Evolutionary conservation across 1,140 invertebrate species (phyloP).

Genomic region (Amphibalanus amphitrite): DNA sequence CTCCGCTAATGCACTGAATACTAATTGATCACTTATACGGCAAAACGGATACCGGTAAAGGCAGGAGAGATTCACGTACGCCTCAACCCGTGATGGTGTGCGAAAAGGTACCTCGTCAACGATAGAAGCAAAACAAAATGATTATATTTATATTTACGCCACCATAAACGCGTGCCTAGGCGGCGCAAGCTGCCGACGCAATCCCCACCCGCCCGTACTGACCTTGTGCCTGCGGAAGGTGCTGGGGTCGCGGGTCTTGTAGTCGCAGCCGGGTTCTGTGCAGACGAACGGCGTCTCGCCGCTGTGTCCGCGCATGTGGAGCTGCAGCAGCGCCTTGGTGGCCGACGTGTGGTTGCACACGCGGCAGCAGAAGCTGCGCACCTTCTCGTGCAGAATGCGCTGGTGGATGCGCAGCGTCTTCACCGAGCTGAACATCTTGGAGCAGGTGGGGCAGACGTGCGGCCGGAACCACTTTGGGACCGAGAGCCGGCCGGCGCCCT

Average conservation of each 20-base stretch:
- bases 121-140: no score
- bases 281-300: conserved; percentile 34
- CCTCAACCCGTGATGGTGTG: no score
- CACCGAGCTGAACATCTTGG: neutral
- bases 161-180: no score
- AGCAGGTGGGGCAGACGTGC: neutral
- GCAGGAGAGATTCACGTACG: no score
- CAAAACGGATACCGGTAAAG: no score
- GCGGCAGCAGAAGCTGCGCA: conserved; percentile 20
- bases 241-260: conserved; percentile 21
- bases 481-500: neutral
- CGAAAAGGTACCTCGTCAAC: no score
- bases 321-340: conserved; percentile 9
- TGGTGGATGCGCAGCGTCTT: conserved; percentile 17
- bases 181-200: no score
- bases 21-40: no score
- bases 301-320: conserved; percentile 33
- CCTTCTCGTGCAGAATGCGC: conserved; percentile 23
- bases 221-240: conserved; percentile 28
- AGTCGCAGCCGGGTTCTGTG: conserved; percentile 24
- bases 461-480: neutral
- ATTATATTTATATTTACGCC: no score
- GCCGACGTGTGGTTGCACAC: conserved; percentile 21
- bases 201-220: no score
- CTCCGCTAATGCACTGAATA: no score